A percentile compares a stretch with the other conserved stretches of the same genome.
Conservation (phyloP, 1,140 invertebrate genomes). For the Magallana gigas region DNA sequence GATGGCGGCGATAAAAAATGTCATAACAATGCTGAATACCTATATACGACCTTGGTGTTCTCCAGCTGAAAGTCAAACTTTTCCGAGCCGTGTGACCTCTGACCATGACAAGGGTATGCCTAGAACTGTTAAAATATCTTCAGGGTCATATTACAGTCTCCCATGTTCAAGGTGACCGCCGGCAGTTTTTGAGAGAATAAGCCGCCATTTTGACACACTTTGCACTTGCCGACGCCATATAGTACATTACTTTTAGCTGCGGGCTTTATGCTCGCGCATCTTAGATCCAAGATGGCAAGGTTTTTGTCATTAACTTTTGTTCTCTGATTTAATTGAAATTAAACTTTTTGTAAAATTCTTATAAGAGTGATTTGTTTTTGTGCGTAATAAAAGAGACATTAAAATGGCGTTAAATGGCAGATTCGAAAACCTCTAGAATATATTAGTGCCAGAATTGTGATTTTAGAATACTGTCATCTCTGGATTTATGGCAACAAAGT, state of each 20-base stretch:
- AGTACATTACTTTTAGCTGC: not conserved
- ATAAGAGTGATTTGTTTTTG: not conserved
- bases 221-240: not conserved
- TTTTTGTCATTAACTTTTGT: not conserved
- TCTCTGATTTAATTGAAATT: slow-evolving; percentile 29
- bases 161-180: slow-evolving; percentile 21
- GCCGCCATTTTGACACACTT: not conserved
- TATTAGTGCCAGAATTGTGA: not conserved
- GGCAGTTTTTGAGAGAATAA: not conserved
- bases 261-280: not conserved
- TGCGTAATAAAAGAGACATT: not conserved
- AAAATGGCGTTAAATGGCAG: not conserved
- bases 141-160: slow-evolving; percentile 4
- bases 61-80: slow-evolving; percentile 25
- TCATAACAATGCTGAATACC: not conserved
- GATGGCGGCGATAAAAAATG: not conserved
- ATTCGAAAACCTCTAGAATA: slow-evolving; percentile 13
- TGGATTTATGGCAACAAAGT: not conserved
- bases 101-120: slow-evolving; percentile 5
- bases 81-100: slow-evolving; percentile 7
- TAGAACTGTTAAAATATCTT: not conserved
- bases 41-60: slow-evolving; percentile 5
- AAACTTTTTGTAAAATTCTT: slow-evolving; percentile 15
- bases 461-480: not conserved
- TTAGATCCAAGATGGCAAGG: not conserved